Evolutionary conservation across 2,113 vertebrate species (phyloP), one percentile per base, ranked within the genome.

Genomic region (Raja brachyura): DNA sequence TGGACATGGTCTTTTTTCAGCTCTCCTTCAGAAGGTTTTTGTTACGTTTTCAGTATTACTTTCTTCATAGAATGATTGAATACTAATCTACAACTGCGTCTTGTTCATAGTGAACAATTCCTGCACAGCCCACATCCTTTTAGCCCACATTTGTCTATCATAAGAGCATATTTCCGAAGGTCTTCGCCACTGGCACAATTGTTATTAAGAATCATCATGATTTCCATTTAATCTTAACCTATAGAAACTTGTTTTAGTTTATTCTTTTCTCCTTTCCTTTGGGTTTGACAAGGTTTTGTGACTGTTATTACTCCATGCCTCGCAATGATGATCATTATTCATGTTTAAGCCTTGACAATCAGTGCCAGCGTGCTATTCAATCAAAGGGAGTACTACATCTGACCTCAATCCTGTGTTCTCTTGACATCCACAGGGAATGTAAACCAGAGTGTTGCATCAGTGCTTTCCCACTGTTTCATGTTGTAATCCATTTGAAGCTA

Each of bases 351-450:
- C 79, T 20, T 25, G 79, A 83, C 22, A 83, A 11, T 56, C 48
- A 56, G 48, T 83, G 22, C 79, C 48, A 83, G 22, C 22, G 11
- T 54, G 48, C 79, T 56, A 22, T 39, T 79, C 22, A 56, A 28
- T 25, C 75, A 77, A 77, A 77, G 75, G 75, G 33, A 33, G n/a
- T 77, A 31, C 31, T 77, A 33, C n/a, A 77, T 77, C 75, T 77
- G 75, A 77, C 75, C n/a, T 33, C 75, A 77, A 77, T 77, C 75
- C 83, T 31, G 83, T 63, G 56, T 28, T 88, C 83, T 61, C 59
- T n/a, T 77, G 28, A 6, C 83, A 61, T 81, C 18, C 39, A 81
- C 78, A 31, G 75, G 75, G 75, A 77, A 33, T 14, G n/a, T 33
- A 77, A 77, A 33, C n/a, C 75, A 59, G 83, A 86, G 61, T 86